phyloP scores from a whole-genome alignment of 2,113 vertebrate species.

The Brachyhypopomus gauderio region DNA sequence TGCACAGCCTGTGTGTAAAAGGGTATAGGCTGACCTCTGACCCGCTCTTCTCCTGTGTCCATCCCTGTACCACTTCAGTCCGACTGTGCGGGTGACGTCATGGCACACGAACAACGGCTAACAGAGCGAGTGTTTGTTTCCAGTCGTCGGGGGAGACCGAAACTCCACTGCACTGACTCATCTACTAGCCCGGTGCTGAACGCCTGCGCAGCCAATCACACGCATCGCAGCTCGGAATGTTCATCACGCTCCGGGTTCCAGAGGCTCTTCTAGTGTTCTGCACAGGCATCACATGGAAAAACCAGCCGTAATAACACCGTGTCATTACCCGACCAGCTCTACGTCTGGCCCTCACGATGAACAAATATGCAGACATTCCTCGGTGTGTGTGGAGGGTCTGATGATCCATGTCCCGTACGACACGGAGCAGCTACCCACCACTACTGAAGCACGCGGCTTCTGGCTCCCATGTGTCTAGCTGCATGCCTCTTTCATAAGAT shows the following conservation, averaged over 20 bases:
- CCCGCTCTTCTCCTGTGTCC: not conserved
- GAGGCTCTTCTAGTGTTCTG: not conserved
- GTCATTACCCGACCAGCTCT: not conserved
- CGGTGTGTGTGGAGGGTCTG: not conserved
- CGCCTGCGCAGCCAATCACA: not conserved
- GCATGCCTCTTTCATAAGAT: constrained; percentile 19
- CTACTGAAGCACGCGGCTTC: not conserved
- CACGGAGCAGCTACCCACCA: not conserved
- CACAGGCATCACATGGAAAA: not conserved
- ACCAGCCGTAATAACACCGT: not conserved
- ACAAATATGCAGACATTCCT: constrained; percentile 24
- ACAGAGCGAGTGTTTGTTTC: not conserved
- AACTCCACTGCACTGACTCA: constrained; percentile 1
- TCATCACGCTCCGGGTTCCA: not conserved
- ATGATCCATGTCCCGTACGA: not conserved
- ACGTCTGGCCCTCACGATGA: not conserved
- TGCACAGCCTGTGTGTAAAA: not conserved
- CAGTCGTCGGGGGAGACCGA: not conserved
- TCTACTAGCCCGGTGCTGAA: not conserved
- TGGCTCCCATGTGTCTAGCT: not conserved
- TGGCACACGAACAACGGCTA: not conserved
- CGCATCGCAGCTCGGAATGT: not conserved
- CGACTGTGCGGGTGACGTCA: not conserved
- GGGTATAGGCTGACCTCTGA: not conserved
- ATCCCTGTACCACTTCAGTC: not conserved